These are phyloP conservation scores for Plectus sambesii DNA, from an alignment of 1,140 invertebrate genomes.

Conservation along the genomic window DNA sequence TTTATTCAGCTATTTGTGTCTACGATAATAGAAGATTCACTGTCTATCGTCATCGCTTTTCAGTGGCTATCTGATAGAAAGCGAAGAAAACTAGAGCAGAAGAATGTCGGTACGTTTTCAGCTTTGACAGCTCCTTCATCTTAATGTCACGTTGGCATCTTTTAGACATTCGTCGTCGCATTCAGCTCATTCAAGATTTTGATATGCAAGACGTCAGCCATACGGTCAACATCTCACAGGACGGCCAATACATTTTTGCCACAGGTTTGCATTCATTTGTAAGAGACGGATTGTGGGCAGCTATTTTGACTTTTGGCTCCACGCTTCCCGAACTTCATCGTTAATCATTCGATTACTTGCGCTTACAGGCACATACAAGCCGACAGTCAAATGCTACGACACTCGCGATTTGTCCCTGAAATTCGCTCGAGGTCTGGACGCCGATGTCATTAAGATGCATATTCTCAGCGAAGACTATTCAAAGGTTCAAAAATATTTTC, in stretches of 20 bases:
- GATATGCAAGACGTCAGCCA: conserved; percentile 85
- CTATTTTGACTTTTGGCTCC: conserved; percentile 11
- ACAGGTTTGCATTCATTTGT: conserved; percentile 51
- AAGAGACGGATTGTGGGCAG: conserved; percentile 4
- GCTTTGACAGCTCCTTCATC: not conserved
- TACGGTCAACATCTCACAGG: conserved; percentile 69
- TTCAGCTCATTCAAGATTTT: conserved; percentile 97
- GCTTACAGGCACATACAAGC: conserved; percentile 76
- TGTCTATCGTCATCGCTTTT: conserved; percentile 42
- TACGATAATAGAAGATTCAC: not conserved
- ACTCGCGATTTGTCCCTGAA: conserved; percentile 89
- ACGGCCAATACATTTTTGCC: conserved; percentile 80
- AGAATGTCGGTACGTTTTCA: conserved; percentile 61
- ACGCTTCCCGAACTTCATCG: not conserved
- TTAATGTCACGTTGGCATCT: conserved; percentile 10
- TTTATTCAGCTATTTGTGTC: conserved; percentile 19
- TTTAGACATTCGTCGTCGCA: conserved; percentile 66
- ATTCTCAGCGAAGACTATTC: conserved; percentile 52
- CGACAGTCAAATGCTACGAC: conserved; percentile 86
- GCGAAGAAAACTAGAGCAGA: conserved; percentile 68
- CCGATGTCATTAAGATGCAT: conserved; percentile 65
- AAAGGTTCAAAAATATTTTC: conserved; percentile 44
- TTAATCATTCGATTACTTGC: conserved; percentile 17
- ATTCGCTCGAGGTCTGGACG: conserved; percentile 95
- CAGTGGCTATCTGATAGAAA: conserved; percentile 87